Evolutionary conservation across 2,797 vertebrate species (phyloP).

Genomic region (Phaenicophaeus curvirostris): DNA sequence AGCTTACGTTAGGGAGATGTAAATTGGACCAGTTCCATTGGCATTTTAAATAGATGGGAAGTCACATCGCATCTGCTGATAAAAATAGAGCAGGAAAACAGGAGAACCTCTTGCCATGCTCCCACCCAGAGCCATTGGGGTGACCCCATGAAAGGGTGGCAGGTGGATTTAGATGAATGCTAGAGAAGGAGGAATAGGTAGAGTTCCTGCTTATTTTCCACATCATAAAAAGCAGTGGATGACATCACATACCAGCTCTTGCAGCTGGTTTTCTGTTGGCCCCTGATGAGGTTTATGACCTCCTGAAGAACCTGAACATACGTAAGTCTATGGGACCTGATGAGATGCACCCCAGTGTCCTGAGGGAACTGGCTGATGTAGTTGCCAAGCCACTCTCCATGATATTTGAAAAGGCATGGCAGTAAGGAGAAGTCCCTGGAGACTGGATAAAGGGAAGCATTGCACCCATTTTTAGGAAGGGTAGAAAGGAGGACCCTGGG

Average conservation of each 20-base stretch:
- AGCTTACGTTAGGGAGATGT: not conserved
- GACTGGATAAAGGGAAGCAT: not conserved
- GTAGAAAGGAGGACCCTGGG: not conserved
- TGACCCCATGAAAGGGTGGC: not conserved
- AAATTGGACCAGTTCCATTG: not conserved
- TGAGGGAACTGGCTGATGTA: not conserved
- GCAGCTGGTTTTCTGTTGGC: not conserved
- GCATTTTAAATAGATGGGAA: not conserved
- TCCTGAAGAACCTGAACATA: not conserved
- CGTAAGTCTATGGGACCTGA: not conserved
- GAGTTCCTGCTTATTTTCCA: not conserved
- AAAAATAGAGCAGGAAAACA: not conserved
- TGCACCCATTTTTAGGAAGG: not conserved
- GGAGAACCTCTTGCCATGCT: not conserved
- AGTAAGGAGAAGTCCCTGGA: not conserved
- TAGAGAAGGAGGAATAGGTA: not conserved
- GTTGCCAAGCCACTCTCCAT: not conserved
- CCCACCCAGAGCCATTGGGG: not conserved
- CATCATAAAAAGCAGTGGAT: not conserved
- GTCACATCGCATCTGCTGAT: not conserved
- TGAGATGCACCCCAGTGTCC: not conserved
- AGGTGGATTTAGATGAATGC: not conserved
- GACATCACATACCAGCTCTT: not conserved
- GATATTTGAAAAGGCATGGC: not conserved
- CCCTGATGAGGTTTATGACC: not conserved